Evolutionary conservation across 2,888 invertebrate species (phyloP).

Genomic region (Leptopilina syphax): DNA sequence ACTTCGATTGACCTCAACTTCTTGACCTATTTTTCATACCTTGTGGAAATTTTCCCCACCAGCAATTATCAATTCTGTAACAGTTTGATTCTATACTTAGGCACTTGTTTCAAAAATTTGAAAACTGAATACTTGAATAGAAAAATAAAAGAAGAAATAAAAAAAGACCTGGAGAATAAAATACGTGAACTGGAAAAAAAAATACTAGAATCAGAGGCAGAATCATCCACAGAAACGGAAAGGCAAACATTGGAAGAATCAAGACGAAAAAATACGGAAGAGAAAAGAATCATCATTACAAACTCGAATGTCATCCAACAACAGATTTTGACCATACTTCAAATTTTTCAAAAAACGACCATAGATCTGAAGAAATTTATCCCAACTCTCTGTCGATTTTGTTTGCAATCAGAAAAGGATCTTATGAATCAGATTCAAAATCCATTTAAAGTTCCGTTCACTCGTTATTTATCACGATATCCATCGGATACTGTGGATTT

Average conservation of each 20-base stretch:
- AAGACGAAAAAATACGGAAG: conserved; percentile 57
- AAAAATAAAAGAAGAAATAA: too few species aligned
- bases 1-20: conserved; percentile 91
- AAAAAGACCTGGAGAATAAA: too few species aligned
- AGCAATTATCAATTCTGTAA: conserved; percentile 96
- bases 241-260: too few species aligned
- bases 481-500: conserved; percentile 89
- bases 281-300: conserved; percentile 85
- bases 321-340: conserved; percentile 92
- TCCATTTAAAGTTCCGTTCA: conserved; percentile 91
- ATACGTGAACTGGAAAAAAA: too few species aligned
- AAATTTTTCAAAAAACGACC: conserved; percentile 95
- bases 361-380: conserved; percentile 93
- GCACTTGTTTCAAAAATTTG: conserved; percentile 90
- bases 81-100: conserved; percentile 90
- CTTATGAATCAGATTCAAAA: conserved; percentile 94
- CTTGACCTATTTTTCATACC: conserved; percentile 92
- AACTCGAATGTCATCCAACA: conserved; percentile 91
- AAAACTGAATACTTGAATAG: conserved; percentile 70
- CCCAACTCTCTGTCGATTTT: conserved; percentile 88
- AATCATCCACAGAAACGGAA: too few species aligned
- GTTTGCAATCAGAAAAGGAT: conserved; percentile 92
- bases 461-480: conserved; percentile 92
- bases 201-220: too few species aligned
- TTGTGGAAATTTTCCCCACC: conserved; percentile 95